A percentile compares a stretch with the other conserved stretches of the same genome.
Evolutionary conservation across 1,140 invertebrate species (phyloP).

Genomic region (Bombus turneri): DNA sequence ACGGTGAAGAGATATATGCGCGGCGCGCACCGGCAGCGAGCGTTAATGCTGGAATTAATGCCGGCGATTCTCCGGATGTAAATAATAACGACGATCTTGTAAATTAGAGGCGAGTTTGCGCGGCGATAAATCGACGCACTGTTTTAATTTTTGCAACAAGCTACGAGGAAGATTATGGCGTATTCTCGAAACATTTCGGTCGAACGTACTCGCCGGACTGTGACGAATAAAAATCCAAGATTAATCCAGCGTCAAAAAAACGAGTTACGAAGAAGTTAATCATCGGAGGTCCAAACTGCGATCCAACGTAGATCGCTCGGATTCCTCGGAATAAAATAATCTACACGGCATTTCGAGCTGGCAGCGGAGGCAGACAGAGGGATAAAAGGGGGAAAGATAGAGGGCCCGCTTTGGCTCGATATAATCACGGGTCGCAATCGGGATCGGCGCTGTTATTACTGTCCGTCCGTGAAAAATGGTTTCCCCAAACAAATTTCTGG

Average conservation of each 20-base stretch:
- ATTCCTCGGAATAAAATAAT: conserved; percentile 53
- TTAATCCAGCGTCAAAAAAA: too few species aligned
- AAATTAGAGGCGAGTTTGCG: conserved; percentile 18
- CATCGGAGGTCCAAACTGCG: neutral
- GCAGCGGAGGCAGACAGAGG: neutral
- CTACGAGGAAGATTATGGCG: neutral
- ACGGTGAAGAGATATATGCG: conserved; percentile 63
- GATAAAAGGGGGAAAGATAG: neutral
- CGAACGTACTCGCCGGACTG: neutral
- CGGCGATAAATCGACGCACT: neutral
- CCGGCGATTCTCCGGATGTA: neutral
- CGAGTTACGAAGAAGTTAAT: neutral
- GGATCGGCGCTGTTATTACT: conserved; percentile 68
- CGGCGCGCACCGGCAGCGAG: neutral
- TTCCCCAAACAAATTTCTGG: conserved; percentile 71
- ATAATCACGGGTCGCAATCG: conserved; percentile 64
- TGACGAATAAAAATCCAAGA: neutral
- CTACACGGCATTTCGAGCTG: neutral
- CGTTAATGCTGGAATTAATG: conserved; percentile 22
- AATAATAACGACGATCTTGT: conserved; percentile 25
- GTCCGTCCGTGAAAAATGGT: conserved; percentile 69
- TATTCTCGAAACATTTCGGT: neutral
- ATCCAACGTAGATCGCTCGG: neutral
- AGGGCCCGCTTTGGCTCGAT: conserved; percentile 36
- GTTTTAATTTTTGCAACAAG: neutral